These are phyloP conservation scores for Carassius auratus DNA, from an alignment of 2,113 vertebrate species.

Conservation along the genomic window DNA sequence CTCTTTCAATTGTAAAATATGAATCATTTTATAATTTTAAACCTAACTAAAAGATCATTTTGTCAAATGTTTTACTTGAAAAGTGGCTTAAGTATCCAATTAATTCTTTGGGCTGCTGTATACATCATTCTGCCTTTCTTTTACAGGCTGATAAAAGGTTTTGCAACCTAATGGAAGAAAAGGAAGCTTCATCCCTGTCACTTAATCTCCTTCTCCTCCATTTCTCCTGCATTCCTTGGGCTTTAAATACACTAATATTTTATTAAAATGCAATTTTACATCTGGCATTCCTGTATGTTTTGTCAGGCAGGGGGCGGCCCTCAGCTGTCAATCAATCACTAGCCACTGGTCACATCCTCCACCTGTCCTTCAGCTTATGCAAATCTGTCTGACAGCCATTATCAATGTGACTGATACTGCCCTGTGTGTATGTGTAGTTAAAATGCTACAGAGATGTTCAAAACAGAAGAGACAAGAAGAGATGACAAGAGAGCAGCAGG, in stretches of 20 bases:
- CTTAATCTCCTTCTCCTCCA: neutral
- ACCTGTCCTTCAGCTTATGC: constrained; percentile 53
- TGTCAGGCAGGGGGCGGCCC: constrained; percentile 2
- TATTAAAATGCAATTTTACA: neutral
- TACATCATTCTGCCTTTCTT: neutral
- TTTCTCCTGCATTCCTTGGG: too few relatives aligned
- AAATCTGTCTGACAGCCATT: constrained; percentile 34
- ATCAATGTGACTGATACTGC: constrained; percentile 21
- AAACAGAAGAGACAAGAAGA: neutral
- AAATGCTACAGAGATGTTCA: neutral
- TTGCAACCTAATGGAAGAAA: constrained; percentile 3
- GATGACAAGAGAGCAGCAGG: constrained; percentile 1
- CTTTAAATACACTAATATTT: neutral
- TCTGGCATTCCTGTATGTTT: neutral
- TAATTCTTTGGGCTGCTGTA: neutral
- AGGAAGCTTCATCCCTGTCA: neutral
- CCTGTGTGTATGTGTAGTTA: constrained; percentile 41
- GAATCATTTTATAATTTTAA: neutral
- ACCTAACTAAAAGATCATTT: neutral
- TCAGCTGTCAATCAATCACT: constrained; percentile 38
- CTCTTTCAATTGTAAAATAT: neutral
- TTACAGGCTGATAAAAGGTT: neutral
- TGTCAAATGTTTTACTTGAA: neutral
- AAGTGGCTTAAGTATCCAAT: neutral
- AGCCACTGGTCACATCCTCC: constrained; percentile 41